A percentile compares a stretch with the other conserved stretches of the same genome.
phyloP scores from a whole-genome alignment of 2,888 invertebrate genomes.

The Trisateles emortualis region DNA sequence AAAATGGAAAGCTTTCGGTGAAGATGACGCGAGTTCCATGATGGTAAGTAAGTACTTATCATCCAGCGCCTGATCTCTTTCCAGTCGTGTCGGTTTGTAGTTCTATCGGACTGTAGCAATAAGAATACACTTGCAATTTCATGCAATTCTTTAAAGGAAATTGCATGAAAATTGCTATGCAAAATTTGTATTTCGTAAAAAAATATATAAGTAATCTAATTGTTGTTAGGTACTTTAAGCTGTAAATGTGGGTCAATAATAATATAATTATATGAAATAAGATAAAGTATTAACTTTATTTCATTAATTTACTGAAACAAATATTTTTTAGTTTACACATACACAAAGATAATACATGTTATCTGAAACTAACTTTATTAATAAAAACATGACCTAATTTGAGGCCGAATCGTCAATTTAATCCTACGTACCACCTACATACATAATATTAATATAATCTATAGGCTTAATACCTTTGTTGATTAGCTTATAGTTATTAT shows the following conservation, averaged over 20 bases:
- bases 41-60: too few species aligned
- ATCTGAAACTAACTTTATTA: conserved; percentile 35
- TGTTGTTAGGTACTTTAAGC: neutral
- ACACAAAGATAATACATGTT: conserved; percentile 33
- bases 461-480: neutral
- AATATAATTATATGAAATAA: conserved; percentile 29
- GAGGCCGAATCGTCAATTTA: conserved; percentile 16
- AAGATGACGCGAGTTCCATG: too few species aligned
- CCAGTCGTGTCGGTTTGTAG: too few species aligned
- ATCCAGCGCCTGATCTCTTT: too few species aligned
- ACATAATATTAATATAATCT: neutral
- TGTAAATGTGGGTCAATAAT: conserved; percentile 38
- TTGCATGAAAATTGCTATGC: too few species aligned
- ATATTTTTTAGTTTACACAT: conserved; percentile 23
- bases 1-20: too few species aligned
- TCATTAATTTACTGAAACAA: conserved; percentile 21
- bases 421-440: neutral
- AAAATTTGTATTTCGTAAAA: too few species aligned
- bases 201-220: too few species aligned
- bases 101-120: too few species aligned
- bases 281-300: conserved; percentile 32
- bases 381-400: conserved; percentile 45
- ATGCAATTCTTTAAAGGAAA: too few species aligned
- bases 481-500: too few species aligned
- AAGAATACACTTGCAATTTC: too few species aligned